A percentile compares a stretch with the other conserved stretches of the same genome.
Conservation (phyloP, 1,140 invertebrate genomes). For the Sycophila sp. region DNA sequence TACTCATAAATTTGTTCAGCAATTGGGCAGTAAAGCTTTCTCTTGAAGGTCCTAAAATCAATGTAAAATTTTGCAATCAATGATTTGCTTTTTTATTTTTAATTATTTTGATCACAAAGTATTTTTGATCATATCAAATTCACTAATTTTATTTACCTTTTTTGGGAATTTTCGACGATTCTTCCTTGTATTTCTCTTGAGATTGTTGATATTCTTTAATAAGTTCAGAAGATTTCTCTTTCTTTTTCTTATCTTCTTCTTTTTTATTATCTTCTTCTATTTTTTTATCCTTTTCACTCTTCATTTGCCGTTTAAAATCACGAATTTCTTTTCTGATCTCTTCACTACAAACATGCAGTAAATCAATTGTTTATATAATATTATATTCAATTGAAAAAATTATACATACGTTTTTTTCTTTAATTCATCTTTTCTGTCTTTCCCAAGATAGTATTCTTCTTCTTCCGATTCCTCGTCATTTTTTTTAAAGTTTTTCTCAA, state of each 20-base stretch:
- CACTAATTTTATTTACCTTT: conserved; percentile 67
- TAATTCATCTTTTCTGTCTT: conserved; percentile 73
- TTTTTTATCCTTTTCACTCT: conserved; percentile 72
- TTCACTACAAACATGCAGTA: conserved; percentile 69
- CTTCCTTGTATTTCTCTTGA: conserved; percentile 80
- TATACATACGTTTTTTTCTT: conserved; percentile 74
- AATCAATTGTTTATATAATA: too few relatives aligned
- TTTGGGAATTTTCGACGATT: conserved; percentile 73
- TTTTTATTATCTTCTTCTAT: conserved; percentile 63
- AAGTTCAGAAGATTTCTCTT: conserved; percentile 70
- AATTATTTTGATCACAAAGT: too few relatives aligned
- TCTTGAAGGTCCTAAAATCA: conserved; percentile 54
- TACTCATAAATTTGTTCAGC: conserved; percentile 85
- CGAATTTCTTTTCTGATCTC: conserved; percentile 82
- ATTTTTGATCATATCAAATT: not conserved
- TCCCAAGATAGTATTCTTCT: conserved; percentile 75
- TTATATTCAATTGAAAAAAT: conserved; percentile 27
- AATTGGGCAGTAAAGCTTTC: conserved; percentile 81
- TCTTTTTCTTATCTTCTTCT: conserved; percentile 59
- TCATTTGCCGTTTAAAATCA: conserved; percentile 76
- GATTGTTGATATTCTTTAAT: conserved; percentile 80
- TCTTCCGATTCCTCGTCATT: conserved; percentile 53
- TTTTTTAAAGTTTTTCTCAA: conserved; percentile 41
- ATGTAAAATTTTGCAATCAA: too few relatives aligned
- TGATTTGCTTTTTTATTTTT: not conserved